Base-by-base conservation (phyloP, 2,888 invertebrate genomes). In the Petrolisthes cinctipes region DNA sequence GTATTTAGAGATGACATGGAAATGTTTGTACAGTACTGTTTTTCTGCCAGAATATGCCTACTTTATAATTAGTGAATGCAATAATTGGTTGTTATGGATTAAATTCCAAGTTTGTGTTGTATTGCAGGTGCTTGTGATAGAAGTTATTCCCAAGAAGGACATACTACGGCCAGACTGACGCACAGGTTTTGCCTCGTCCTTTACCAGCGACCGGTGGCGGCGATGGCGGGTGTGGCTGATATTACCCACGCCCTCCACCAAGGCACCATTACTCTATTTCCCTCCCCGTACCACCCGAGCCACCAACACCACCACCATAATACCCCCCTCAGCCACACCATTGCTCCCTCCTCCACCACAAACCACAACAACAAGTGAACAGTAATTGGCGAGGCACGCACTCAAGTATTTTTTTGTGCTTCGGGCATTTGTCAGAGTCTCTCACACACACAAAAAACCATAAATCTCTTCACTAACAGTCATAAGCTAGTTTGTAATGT, bases 131-230 rank as follows among this genome's bases (percentile, higher is more conserved):
- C 73, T 90, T 76, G 86, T 90, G 71, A 90, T 90, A 20, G 90
- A 90, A 66, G 84, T 85, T 14, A 90, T 90, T 51, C 90, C 90
- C 54, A 90, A 90, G 57, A 90, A 89, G 68, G 90, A 90, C 80
- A 90, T 90, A 51, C 75, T 90, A 17, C 81, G 89, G 57, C 90
- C 90, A 23, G 90, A 90, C 88, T 90, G 90, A 90, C 90, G 75
- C 66, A 83, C n/a, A 23, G 23, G 83, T n/a, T 78, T 66, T 51
- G 87, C 87, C 83, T 87, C 73, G 79, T 86, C 86, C 86, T 79
- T 20, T 61, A 11, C 61, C 61, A 61, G 61, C 61, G 61, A 61
- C 61, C 61, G 61, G 61, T 17, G 61, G 61, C 61, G 61, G 61
- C 9, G 61, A 17, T 17, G 61, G 61, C 61, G 61, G 61, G 0